Base-by-base conservation (phyloP, 1,140 invertebrate species). In the Ladona fulva region DNA sequence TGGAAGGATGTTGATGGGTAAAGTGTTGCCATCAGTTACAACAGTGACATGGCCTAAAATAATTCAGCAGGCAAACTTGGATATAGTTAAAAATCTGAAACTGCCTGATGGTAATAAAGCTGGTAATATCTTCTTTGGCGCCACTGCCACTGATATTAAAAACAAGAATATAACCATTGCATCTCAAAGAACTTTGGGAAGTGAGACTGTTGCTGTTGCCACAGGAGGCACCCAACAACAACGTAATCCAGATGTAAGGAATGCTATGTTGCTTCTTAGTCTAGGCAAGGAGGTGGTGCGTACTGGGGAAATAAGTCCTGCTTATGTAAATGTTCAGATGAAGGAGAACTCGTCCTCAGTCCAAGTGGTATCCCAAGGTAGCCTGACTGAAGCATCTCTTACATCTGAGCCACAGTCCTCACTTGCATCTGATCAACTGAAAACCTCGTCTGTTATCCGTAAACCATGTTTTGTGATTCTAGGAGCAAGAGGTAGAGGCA, bases 241-340 rank as follows among this genome's bases (percentile, higher is more conserved):
- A 66, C 52, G 16, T 22, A 66, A 66, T 22, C 52, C 52, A 66
- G 52, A 66, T 66, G 52, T 66, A 16, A 66, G 52, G 52, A 66
- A 66, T 66, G 52, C 52, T 66, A 66, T 66, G 52, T 22, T 66
- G n/a, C 52, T 66, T 22, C 52, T 66, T 66, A 66, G 52, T 66
- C 52, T 66, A 19, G 52, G 52, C 14, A 66, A 66, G n/a, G 52
- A 66, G n/a, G 52, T 66, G 14, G 52, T 66, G 16, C 52, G 52
- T 19, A 66, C 52, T 66, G 52, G 52, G 14, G 52, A 66, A 22
- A 19, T 22, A 19, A 66, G 52, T 66, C 52, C 52, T 66, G 14
- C 16, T 22, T 66, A 19, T 22, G 3, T 66, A 16, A 66, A 66
- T 22, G n/a, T 66, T 19, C 52, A 66, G n/a, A 22, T 66, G 52